These are phyloP conservation scores for Glareola pratincola DNA, from an alignment of 2,113 vertebrate species.

Conservation along the genomic window DNA sequence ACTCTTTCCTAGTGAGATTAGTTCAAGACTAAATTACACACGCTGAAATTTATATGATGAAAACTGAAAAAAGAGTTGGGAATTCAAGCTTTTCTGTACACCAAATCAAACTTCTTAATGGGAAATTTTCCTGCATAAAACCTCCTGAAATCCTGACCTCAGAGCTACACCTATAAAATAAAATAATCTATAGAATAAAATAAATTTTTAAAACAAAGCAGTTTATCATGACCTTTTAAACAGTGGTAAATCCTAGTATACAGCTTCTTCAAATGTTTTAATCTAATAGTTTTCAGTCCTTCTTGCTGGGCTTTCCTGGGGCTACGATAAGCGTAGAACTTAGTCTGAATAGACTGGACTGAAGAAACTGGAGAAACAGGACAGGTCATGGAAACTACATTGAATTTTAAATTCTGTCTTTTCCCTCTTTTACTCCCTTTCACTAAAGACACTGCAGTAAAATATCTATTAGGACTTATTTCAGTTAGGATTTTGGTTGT, in stretches of 20 bases:
- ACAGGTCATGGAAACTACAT: neutral
- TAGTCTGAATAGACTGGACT: neutral
- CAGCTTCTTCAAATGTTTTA: neutral
- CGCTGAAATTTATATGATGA: neutral
- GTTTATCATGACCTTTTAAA: neutral
- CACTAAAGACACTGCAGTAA: neutral
- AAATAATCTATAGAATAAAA: neutral
- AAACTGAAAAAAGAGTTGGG: neutral
- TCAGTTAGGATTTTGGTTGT: neutral
- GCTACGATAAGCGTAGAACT: neutral
- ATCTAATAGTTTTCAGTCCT: neutral
- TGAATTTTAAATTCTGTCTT: neutral
- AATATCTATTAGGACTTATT: neutral
- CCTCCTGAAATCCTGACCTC: neutral
- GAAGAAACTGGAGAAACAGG: neutral
- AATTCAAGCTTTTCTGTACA: neutral
- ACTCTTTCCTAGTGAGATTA: neutral
- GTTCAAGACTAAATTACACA: neutral
- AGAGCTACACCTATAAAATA: neutral
- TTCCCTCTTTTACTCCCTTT: neutral
- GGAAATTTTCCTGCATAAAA: neutral
- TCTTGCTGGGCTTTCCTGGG: neutral
- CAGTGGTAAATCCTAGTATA: neutral
- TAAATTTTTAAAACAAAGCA: neutral
- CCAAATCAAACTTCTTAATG: neutral